phyloP scores from a whole-genome alignment of 2,113 vertebrate genomes.

The Petrocephalus microphthalmus region DNA sequence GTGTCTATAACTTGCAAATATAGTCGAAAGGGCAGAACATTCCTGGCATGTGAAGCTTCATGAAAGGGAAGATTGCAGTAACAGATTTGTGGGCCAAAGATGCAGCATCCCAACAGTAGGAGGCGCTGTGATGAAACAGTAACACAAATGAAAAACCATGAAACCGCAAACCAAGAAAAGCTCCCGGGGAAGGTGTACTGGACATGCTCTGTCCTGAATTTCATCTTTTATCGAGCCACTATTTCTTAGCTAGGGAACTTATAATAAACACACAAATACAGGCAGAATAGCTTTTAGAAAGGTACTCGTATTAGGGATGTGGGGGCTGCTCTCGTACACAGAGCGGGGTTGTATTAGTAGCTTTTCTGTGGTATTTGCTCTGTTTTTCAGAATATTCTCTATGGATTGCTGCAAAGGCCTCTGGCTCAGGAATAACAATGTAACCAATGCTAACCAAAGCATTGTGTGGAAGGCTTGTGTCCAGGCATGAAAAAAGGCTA shows the following conservation, averaged over 20 bases:
- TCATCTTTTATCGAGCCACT: neutral
- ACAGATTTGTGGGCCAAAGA: neutral
- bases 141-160: neutral
- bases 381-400: neutral
- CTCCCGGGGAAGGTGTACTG: neutral
- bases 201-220: neutral
- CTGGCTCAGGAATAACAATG: neutral
- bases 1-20: neutral
- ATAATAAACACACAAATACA: neutral
- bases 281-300: neutral
- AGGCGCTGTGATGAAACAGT: neutral
- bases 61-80: neutral
- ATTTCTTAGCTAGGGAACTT: neutral
- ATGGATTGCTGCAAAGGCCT: neutral
- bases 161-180: neutral
- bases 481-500: neutral
- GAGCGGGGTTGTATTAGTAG: neutral
- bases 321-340: neutral
- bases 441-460: neutral
- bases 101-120: neutral
- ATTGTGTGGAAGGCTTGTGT: neutral
- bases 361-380: neutral
- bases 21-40: neutral
- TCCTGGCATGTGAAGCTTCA: neutral
- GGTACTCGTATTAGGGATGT: neutral